Base-by-base conservation (phyloP, 2,113 vertebrate species). In the Bothrops jararaca region DNA sequence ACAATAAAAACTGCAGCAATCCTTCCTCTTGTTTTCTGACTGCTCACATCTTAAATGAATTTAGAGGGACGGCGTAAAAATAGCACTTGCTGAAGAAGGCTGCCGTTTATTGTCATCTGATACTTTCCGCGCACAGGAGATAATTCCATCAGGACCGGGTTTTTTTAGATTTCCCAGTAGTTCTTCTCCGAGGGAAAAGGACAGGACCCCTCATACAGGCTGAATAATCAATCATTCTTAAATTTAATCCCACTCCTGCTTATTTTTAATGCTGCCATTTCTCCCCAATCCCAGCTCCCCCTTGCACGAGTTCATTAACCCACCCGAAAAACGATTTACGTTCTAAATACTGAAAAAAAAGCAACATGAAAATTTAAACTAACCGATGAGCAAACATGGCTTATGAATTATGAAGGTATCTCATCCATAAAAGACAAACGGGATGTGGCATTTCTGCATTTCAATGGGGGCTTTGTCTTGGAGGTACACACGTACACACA, bases 21-120 rank as follows among this genome's bases (percentile, higher is more conserved):
- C 26, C 18, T 56, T 24, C 29, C 53, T 90, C 86, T 57, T 18
- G 89, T 90, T 60, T 90, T 56, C 89, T 86, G 92, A 93, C 89
- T 45, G 60, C 74, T 54, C 86, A 53, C 90, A 69, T 53, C 20
- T 64, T 64, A 86, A 90, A 89, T 0, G 88, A 64, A 93, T 93
- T 93, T 93, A 93, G 54, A 45, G 89, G 89, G 15, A 10, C 1
- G 6, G 7, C 24, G 1, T 90, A 93, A 93, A 93, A 86, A 85
- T 80, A 86, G 90, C 90, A 86, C 13, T 26, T 56, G 34, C 34
- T 13, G 45, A 52, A 90, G 5, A 42, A 90, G 18, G 2, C 45
- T 7, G 2, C 13, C 13, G 3, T 29, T 26, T 20, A 60, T 34
- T 52, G 45, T 90, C 80, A 39, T 42, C 48, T 7, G 0, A 22